Percentiles rank a stretch among this genome's conserved stretches.
These are phyloP conservation scores for Monarcha castaneiventris DNA, from an alignment of 2,113 vertebrate genomes.

Conservation along the genomic window DNA sequence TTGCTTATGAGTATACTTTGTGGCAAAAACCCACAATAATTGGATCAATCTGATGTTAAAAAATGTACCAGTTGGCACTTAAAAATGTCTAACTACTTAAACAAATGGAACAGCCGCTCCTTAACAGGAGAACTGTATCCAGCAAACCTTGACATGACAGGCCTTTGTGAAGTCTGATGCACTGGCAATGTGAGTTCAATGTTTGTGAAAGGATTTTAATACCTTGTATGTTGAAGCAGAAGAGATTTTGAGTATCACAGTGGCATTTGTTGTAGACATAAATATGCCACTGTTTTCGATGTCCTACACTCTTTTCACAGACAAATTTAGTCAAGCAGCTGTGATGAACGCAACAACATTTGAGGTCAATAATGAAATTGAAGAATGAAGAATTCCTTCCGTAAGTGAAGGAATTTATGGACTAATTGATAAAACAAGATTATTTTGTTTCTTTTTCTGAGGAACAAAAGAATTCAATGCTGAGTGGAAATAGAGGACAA, in stretches of 20 bases:
- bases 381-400: not conserved
- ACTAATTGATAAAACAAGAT: not conserved
- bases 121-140: not conserved
- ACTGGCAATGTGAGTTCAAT: constrained; percentile 20
- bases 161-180: constrained; percentile 21
- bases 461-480: not conserved
- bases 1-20: not conserved
- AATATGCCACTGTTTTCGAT: not conserved
- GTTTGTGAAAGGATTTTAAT: constrained; percentile 9
- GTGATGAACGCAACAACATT: not conserved
- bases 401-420: not conserved
- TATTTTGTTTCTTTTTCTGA: not conserved
- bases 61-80: not conserved
- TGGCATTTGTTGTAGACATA: not conserved
- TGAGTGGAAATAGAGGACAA: not conserved
- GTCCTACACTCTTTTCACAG: not conserved
- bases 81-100: not conserved
- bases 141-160: constrained; percentile 19
- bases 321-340: not conserved
- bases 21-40: not conserved
- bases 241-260: not conserved
- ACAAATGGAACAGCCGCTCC: not conserved
- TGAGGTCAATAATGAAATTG: not conserved
- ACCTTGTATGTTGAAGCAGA: not conserved
- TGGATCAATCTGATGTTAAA: not conserved